Percentiles rank a stretch among this genome's conserved stretches.
phyloP scores from a whole-genome alignment of 2,797 vertebrate species.

The Arctocebus calabarensis region DNA sequence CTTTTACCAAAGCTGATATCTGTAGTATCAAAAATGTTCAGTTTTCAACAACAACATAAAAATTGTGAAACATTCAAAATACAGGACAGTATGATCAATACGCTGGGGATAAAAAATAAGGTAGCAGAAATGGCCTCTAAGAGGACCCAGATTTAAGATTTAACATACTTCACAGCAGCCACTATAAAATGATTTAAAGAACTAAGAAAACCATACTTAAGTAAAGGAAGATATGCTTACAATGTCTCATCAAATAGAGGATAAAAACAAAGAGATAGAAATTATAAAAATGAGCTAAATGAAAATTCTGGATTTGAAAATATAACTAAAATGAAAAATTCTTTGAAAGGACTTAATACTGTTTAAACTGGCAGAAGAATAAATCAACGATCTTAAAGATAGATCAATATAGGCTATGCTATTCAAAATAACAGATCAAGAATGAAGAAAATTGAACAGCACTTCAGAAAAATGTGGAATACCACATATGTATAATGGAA shows the following conservation, averaged over 20 bases:
- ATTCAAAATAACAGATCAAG: not conserved
- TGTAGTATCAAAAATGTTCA: not conserved
- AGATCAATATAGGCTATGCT: not conserved
- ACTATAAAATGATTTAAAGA: not conserved
- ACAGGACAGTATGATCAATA: not conserved
- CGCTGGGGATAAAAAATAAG: not conserved
- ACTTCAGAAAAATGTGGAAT: not conserved
- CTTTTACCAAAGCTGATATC: too few relatives aligned
- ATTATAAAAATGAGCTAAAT: not conserved
- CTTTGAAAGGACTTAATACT: not conserved
- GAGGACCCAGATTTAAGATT: not conserved
- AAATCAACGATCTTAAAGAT: not conserved
- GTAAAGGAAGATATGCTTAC: not conserved
- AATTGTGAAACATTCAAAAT: not conserved
- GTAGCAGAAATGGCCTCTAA: not conserved
- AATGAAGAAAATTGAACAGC: not conserved
- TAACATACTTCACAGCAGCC: not conserved
- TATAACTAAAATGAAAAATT: conserved; percentile 16
- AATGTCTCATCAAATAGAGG: not conserved
- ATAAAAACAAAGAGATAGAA: not conserved
- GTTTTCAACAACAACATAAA: not conserved
- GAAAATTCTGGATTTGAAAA: conserved; percentile 7
- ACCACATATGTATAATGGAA: not conserved
- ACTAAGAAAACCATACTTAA: not conserved
- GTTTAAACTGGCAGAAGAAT: not conserved